These are phyloP conservation scores for Merodon equestris DNA, from an alignment of 2,888 invertebrate species.

Conservation along the genomic window DNA sequence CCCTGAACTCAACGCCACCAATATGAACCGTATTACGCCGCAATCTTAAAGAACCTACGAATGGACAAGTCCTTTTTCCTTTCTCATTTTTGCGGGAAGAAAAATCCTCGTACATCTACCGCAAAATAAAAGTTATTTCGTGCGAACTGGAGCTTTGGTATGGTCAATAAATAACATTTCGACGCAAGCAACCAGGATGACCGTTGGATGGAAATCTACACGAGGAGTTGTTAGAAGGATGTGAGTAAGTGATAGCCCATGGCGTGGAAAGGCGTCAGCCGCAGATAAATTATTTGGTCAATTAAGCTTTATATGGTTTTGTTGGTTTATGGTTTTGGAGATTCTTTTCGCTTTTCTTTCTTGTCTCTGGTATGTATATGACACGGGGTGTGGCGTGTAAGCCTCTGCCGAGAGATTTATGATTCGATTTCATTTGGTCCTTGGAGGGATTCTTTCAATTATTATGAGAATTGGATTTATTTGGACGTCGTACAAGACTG, in stretches of 20 bases:
- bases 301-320: slow-evolving; percentile 75
- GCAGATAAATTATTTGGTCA: slow-evolving; percentile 77
- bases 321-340: slow-evolving; percentile 38
- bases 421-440: slow-evolving; percentile 62
- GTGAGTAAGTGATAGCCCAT: slow-evolving; percentile 23
- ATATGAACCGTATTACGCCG: slow-evolving; percentile 44
- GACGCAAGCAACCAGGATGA: slow-evolving; percentile 12
- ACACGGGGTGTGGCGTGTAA: neutral
- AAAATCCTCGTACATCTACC: slow-evolving; percentile 48
- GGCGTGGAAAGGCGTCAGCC: slow-evolving; percentile 46
- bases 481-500: slow-evolving; percentile 39
- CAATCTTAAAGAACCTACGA: slow-evolving; percentile 46
- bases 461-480: slow-evolving; percentile 66
- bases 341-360: slow-evolving; percentile 18
- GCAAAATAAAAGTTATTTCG: slow-evolving; percentile 68
- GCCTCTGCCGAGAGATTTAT: slow-evolving; percentile 59
- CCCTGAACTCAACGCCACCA: slow-evolving; percentile 18
- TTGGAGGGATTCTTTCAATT: slow-evolving; percentile 65
- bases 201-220: slow-evolving; percentile 7
- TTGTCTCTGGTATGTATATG: too few relatives aligned
- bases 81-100: slow-evolving; percentile 4
- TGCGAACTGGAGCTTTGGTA: slow-evolving; percentile 58
- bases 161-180: slow-evolving; percentile 62
- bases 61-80: slow-evolving; percentile 39
- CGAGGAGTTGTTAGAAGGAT: slow-evolving; percentile 21